Evolutionary conservation across 2,888 invertebrate species (phyloP).

Genomic region (Nomada hirtipes): DNA sequence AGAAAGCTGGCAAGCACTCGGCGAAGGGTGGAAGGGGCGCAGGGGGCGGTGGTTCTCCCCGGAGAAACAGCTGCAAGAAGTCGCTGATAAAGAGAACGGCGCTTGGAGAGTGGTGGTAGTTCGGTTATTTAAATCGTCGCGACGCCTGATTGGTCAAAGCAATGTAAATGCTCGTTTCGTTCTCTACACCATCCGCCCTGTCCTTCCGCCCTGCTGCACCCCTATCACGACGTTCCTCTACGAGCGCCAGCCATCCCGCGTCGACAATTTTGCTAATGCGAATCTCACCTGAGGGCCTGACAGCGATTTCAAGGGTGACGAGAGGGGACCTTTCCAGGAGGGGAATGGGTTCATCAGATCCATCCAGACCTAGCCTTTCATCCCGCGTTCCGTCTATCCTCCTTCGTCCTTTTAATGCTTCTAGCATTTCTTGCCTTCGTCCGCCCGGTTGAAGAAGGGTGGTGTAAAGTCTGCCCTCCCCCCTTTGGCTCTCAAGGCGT

Average conservation of each 20-base stretch:
- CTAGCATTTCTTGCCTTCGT: neutral
- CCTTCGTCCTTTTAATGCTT: neutral
- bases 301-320: slow-evolving; percentile 63
- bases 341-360: slow-evolving; percentile 45
- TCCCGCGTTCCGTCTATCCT: slow-evolving; percentile 11
- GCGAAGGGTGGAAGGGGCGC: neutral
- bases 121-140: slow-evolving; percentile 72
- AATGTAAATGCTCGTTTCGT: slow-evolving; percentile 68
- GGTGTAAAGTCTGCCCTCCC: slow-evolving; percentile 6
- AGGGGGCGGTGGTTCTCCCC: neutral
- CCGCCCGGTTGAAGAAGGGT: neutral
- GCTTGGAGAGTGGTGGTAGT: slow-evolving; percentile 49
- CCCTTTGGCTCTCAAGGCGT: slow-evolving; percentile 57
- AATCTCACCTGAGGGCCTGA: slow-evolving; percentile 69
- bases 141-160: slow-evolving; percentile 73
- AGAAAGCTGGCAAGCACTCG: neutral
- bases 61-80: slow-evolving; percentile 58
- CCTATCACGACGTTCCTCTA: slow-evolving; percentile 4
- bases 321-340: slow-evolving; percentile 36
- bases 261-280: slow-evolving; percentile 73
- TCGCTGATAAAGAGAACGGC: slow-evolving; percentile 56
- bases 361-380: slow-evolving; percentile 33
- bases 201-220: neutral
- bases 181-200: neutral
- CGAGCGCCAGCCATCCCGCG: slow-evolving; percentile 56